Conservation (phyloP, 2,113 vertebrate genomes). For the Gulo gulo region DNA sequence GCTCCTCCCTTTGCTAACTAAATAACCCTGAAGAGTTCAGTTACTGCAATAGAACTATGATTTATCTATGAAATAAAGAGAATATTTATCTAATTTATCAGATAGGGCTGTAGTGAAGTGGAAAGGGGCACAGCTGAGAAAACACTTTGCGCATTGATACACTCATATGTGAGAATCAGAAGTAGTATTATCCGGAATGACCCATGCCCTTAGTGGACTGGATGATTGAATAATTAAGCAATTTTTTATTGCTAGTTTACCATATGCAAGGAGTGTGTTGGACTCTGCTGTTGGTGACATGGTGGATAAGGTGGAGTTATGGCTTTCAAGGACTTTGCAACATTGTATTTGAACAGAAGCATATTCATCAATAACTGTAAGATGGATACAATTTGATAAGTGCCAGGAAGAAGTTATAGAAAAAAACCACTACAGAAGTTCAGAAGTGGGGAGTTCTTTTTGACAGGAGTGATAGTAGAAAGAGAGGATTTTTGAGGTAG, state of each 20-base stretch:
- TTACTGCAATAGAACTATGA: not conserved
- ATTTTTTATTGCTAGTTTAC: not conserved
- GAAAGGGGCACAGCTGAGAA: not conserved
- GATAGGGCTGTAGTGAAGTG: not conserved
- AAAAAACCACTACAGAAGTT: not conserved
- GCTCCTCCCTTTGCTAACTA: not conserved
- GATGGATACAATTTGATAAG: not conserved
- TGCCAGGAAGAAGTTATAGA: not conserved
- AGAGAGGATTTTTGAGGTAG: not conserved
- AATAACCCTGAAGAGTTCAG: not conserved
- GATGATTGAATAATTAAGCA: not conserved
- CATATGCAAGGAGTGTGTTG: not conserved
- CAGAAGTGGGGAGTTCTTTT: not conserved
- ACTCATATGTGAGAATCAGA: not conserved
- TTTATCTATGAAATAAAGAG: not conserved
- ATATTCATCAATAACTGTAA: not conserved
- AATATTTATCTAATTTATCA: not conserved
- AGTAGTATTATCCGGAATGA: not conserved
- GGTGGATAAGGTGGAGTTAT: not conserved
- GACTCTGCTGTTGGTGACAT: not conserved
- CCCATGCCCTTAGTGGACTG: not conserved
- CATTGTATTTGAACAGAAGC: slow-evolving; percentile 20
- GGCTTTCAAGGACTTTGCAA: not conserved
- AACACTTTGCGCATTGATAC: not conserved
- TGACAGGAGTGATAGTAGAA: not conserved